These are phyloP conservation scores for Cassiopea xamachana DNA, from an alignment of 30 jellyfish, hydroid and myxozoan species.

Conservation along the genomic window DNA sequence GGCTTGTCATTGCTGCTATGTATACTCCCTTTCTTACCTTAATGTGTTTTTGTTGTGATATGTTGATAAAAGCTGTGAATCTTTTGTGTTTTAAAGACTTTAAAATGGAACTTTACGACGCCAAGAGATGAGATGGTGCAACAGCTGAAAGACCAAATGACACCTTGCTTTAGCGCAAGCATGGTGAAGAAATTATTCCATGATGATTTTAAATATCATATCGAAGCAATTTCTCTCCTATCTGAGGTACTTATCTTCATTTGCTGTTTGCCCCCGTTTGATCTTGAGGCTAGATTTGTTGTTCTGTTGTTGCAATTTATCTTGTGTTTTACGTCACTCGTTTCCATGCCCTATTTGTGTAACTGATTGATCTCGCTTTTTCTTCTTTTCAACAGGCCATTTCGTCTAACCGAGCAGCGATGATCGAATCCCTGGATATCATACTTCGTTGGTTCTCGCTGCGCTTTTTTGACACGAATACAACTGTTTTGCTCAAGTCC, in stretches of 20 bases:
- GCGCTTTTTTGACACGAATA: constrained; percentile 92
- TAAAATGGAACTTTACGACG: constrained; percentile 90
- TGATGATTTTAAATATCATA: constrained; percentile 85
- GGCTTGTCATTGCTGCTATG: no score
- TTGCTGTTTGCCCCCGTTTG: no score
- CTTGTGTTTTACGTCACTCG: neutral
- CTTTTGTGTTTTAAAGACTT: constrained; percentile 47
- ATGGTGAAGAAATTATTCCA: constrained; percentile 83
- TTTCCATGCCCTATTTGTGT: neutral
- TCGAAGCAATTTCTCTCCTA: constrained; percentile 83
- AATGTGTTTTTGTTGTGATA: neutral
- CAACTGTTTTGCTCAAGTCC: constrained; percentile 89
- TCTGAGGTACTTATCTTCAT: constrained; percentile 20
- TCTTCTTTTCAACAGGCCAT: constrained; percentile 36
- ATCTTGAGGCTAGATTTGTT: no score
- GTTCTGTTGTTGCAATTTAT: neutral
- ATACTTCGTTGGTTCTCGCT: constrained; percentile 88
- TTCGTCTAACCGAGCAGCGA: constrained; percentile 76
- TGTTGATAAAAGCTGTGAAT: neutral
- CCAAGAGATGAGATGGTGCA: constrained; percentile 95
- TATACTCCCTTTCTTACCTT: neutral
- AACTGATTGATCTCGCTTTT: neutral
- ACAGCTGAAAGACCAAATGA: constrained; percentile 93
- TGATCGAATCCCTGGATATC: constrained; percentile 88
- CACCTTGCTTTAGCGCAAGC: constrained; percentile 91